Conservation (phyloP, 2,888 invertebrate genomes). For the Dryococelus australis region DNA sequence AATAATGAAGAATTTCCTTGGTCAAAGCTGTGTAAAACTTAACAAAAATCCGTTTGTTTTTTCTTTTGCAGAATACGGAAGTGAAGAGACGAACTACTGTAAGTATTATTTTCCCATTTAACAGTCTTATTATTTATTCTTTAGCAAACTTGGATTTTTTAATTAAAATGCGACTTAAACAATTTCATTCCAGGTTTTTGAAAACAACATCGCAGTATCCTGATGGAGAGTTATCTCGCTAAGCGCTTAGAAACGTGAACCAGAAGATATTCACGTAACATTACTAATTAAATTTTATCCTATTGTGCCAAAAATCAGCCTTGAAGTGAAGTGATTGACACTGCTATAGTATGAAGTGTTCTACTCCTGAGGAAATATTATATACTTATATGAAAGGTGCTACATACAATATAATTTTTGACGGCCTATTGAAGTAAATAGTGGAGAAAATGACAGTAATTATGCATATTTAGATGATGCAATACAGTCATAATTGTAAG, state of each 20-base stretch:
- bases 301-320: background rate
- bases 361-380: background rate
- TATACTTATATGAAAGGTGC: background rate
- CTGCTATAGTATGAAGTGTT: background rate
- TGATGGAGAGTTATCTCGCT: background rate
- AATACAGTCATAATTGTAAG: no score
- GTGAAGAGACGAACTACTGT: background rate
- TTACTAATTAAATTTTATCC: background rate
- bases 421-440: background rate
- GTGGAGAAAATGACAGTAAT: background rate
- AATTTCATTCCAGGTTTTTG: background rate
- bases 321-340: background rate
- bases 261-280: background rate
- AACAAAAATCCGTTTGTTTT: background rate
- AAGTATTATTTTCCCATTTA: background rate
- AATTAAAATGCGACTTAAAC: background rate
- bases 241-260: background rate
- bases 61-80: background rate
- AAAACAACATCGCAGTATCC: background rate
- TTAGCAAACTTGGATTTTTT: background rate
- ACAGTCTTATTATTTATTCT: background rate
- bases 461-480: no score
- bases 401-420: background rate
- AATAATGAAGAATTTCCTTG: no score
- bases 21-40: no score